Conservation (phyloP, 2,888 invertebrate genomes). For the Rutpela maculata region DNA sequence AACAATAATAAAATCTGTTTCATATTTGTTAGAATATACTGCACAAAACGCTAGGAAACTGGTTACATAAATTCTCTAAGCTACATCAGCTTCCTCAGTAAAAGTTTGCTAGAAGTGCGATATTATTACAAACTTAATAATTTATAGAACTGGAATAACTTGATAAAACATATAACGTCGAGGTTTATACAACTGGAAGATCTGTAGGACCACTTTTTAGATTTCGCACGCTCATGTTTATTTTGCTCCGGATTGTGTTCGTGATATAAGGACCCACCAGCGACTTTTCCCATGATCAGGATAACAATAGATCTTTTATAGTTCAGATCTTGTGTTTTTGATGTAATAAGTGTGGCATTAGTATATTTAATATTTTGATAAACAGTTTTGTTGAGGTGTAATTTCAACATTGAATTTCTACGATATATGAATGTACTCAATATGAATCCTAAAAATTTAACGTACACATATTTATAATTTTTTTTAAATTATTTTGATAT, state of each 20-base stretch:
- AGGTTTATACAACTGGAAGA: slow-evolving; percentile 43
- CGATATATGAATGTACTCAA: no score
- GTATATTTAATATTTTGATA: neutral
- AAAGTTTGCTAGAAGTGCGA: slow-evolving; percentile 45
- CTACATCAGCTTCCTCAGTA: slow-evolving; percentile 38
- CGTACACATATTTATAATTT: no score
- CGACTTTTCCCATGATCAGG: neutral
- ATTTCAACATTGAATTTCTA: no score
- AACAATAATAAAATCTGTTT: slow-evolving; percentile 55
- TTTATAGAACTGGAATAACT: slow-evolving; percentile 62
- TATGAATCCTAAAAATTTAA: no score
- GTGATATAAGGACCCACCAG: slow-evolving; percentile 13
- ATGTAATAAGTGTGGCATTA: neutral
- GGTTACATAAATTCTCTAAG: slow-evolving; percentile 54
- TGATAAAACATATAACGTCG: slow-evolving; percentile 55
- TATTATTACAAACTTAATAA: slow-evolving; percentile 60
- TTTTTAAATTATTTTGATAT: no score
- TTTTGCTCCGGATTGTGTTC: slow-evolving; percentile 8
- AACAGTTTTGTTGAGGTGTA: no score
- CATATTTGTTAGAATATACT: slow-evolving; percentile 52
- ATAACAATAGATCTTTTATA: slow-evolving; percentile 10
- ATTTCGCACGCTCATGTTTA: slow-evolving; percentile 51
- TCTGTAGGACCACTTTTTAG: slow-evolving; percentile 52
- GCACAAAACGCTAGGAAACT: slow-evolving; percentile 48
- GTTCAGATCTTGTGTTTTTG: neutral